These are phyloP conservation scores for Dimorphilus gyrociliatus DNA, from an alignment of 2,888 invertebrate species.

Conservation along the genomic window DNA sequence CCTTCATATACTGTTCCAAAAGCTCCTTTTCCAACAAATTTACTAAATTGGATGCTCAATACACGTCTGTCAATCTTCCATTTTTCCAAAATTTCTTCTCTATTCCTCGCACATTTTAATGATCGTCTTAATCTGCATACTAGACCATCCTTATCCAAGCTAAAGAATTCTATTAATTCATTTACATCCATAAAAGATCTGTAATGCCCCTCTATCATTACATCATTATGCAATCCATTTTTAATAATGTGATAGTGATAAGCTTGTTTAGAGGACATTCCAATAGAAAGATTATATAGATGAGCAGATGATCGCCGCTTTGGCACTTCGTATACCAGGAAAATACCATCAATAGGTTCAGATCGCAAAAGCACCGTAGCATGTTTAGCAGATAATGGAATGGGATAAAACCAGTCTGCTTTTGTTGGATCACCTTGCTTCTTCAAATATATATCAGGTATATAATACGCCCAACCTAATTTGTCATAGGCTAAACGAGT, in stretches of 20 bases:
- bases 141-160: conserved; percentile 10
- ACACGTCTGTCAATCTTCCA: conserved; percentile 11
- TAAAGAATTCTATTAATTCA: conserved; percentile 13
- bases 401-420: conserved; percentile 14
- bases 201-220: conserved; percentile 14
- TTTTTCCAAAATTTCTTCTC: no score
- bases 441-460: conserved; percentile 8
- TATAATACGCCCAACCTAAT: conserved; percentile 9
- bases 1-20: conserved; percentile 13
- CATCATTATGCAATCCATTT: conserved; percentile 12
- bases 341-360: conserved; percentile 14
- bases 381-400: conserved; percentile 10
- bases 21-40: conserved; percentile 8
- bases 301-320: conserved; percentile 1
- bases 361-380: conserved; percentile 11
- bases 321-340: conserved; percentile 11
- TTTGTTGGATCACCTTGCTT: conserved; percentile 12
- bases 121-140: conserved; percentile 10
- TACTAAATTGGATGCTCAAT: no score
- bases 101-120: no score
- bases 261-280: conserved; percentile 9
- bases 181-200: conserved; percentile 12
- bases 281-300: conserved; percentile 11
- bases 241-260: conserved; percentile 13
- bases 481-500: conserved; percentile 12